Evolutionary conservation across 2,113 vertebrate genomes (phyloP).

Genomic region (Lampris incognitus): DNA sequence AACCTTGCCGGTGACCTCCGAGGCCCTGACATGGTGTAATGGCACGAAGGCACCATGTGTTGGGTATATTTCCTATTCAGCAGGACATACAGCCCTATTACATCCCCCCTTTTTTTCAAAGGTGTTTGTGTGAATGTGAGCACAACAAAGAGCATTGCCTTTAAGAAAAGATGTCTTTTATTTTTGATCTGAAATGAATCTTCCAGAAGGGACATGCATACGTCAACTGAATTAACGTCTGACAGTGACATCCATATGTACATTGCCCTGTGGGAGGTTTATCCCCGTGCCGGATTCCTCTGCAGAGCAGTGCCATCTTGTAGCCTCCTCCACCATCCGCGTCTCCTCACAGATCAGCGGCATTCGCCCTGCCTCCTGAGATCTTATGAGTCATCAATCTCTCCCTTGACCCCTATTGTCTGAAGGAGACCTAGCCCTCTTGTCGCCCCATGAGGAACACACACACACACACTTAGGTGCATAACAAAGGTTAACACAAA

Average conservation of each 20-base stretch:
- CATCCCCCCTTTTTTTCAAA: not conserved
- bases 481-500: not conserved
- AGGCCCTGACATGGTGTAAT: constrained; percentile 7
- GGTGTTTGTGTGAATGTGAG: not conserved
- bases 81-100: not conserved
- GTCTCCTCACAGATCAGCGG: constrained; percentile 54
- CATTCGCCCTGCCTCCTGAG: constrained; percentile 60
- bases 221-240: constrained; percentile 51
- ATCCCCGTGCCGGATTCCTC: constrained; percentile 25
- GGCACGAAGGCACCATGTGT: not conserved
- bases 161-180: constrained; percentile 10
- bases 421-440: constrained; percentile 41
- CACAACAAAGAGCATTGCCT: not conserved
- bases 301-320: constrained; percentile 53
- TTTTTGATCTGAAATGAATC: constrained; percentile 30
- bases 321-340: constrained; percentile 46
- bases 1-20: constrained; percentile 16
- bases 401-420: constrained; percentile 55
- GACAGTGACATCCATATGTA: constrained; percentile 46
- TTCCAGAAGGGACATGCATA: constrained; percentile 20
- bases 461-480: constrained; percentile 26
- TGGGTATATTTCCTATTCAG: not conserved
- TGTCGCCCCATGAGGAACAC: constrained; percentile 45
- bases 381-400: constrained; percentile 74
- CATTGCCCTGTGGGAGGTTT: constrained; percentile 53